phyloP scores from a whole-genome alignment of 2,888 invertebrate species.

The Syrphus vitripennis region DNA sequence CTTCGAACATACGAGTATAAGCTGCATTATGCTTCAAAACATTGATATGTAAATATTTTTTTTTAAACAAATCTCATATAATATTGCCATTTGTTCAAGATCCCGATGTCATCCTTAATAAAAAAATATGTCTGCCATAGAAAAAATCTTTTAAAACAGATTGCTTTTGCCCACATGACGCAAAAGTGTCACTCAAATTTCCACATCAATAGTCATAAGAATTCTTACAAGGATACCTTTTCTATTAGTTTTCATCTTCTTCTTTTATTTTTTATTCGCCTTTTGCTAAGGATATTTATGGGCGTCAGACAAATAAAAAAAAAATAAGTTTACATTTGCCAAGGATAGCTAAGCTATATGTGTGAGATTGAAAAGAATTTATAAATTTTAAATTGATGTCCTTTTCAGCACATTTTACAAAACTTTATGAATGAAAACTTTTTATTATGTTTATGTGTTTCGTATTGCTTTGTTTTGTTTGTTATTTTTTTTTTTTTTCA shows the following conservation, averaged over 20 bases:
- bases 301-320: constrained; percentile 6
- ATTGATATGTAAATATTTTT: constrained; percentile 9
- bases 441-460: background rate
- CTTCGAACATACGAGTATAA: no score
- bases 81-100: constrained; percentile 45
- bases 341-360: no score
- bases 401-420: constrained; percentile 28
- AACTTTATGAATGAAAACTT: constrained; percentile 55
- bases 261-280: background rate
- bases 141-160: constrained; percentile 25
- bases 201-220: constrained; percentile 22
- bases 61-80: constrained; percentile 32
- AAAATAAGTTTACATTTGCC: background rate
- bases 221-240: constrained; percentile 31
- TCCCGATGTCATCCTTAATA: constrained; percentile 31
- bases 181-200: constrained; percentile 41
- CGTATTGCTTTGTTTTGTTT: background rate
- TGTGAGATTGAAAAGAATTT: constrained; percentile 5
- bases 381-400: constrained; percentile 41
- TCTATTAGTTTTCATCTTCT: constrained; percentile 7
- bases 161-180: constrained; percentile 37
- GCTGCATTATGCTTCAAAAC: background rate
- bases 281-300: constrained; percentile 9
- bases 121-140: constrained; percentile 6
- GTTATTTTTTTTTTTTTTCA: background rate